Evolutionary conservation across 2,888 invertebrate species (phyloP).

Genomic region (Rhagonycha lutea): DNA sequence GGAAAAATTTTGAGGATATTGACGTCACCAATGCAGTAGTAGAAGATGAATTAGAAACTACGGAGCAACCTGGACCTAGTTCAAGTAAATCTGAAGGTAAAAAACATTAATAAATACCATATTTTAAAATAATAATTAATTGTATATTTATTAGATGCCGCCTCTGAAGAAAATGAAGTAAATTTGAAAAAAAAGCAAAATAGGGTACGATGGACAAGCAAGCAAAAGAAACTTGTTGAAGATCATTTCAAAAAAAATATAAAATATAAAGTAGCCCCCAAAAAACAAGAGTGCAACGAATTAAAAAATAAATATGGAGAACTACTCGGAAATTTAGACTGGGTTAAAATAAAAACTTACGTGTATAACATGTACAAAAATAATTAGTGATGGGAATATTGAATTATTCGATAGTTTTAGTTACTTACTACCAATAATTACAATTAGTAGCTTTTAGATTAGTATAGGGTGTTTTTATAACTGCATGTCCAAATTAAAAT

Average conservation of each 20-base stretch:
- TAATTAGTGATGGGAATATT: too few species aligned
- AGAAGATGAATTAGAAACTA: background rate
- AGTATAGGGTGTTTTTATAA: too few species aligned
- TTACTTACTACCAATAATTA: too few species aligned
- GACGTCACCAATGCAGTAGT: background rate
- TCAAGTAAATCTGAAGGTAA: too few species aligned
- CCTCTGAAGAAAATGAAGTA: background rate
- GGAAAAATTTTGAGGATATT: conserved; percentile 4
- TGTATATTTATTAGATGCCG: background rate
- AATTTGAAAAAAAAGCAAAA: background rate
- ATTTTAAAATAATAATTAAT: background rate
- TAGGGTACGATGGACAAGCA: conserved; percentile 8
- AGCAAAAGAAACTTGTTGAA: conserved; percentile 7
- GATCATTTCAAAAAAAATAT: conserved; percentile 13
- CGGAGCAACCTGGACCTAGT: too few species aligned
- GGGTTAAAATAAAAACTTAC: too few species aligned
- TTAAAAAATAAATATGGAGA: background rate
- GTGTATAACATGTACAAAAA: background rate
- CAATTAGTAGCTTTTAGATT: too few species aligned
- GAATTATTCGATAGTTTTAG: too few species aligned
- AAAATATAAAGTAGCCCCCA: conserved; percentile 15
- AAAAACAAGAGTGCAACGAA: conserved; percentile 19
- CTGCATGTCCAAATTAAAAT: too few species aligned
- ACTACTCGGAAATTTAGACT: background rate
- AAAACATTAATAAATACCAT: too few species aligned